Conservation (phyloP, 2,113 vertebrate genomes). For the Ariopsis seemanni region DNA sequence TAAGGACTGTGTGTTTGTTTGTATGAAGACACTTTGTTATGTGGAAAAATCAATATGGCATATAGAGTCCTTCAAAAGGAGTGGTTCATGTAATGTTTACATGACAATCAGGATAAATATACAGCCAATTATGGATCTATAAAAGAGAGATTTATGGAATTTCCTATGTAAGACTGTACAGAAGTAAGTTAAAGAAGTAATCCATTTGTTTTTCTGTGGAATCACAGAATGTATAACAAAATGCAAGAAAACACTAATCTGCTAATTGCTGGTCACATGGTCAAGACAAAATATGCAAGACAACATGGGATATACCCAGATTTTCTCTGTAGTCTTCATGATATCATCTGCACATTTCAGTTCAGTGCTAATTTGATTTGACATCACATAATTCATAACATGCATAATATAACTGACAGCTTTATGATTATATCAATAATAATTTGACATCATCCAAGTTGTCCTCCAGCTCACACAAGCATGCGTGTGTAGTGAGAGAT, state of each 20-base stretch:
- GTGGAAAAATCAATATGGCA: conserved; percentile 32
- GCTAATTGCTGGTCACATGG: no score
- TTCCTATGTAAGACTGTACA: neutral
- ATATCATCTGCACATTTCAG: neutral
- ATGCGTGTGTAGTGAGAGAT: neutral
- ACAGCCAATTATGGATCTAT: neutral
- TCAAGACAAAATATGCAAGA: neutral
- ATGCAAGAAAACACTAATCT: neutral
- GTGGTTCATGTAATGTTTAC: conserved; percentile 7
- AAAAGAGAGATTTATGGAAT: neutral
- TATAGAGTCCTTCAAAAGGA: conserved; percentile 14
- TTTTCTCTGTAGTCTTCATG: neutral
- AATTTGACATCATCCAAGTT: neutral
- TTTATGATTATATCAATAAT: neutral
- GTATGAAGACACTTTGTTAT: conserved; percentile 23
- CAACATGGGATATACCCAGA: neutral
- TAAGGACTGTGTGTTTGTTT: conserved; percentile 5
- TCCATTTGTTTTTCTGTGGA: neutral
- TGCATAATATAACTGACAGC: neutral
- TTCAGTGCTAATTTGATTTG: neutral
- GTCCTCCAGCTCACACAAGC: neutral
- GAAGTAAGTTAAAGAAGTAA: neutral
- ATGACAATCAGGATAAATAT: conserved; percentile 8
- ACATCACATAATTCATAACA: neutral
- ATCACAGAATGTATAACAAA: neutral